Base-by-base conservation (phyloP, 1,140 invertebrate species). In the Calosoma granatense region DNA sequence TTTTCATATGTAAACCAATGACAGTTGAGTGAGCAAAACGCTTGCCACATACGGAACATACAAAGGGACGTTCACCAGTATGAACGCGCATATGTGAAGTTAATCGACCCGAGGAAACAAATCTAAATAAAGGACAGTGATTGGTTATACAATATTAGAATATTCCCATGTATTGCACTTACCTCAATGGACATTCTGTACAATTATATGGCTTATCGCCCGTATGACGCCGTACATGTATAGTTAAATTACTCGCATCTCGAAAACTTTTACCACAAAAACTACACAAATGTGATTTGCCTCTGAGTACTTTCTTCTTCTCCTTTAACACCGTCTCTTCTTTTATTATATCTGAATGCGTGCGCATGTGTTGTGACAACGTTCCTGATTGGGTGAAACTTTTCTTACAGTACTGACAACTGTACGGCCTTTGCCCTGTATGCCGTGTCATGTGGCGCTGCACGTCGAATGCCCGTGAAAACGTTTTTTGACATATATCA, bases 361-460 rank as follows among this genome's bases (percentile, higher is more conserved):
- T 68, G 17, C 65, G 60, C 57, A 65, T 64, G 53, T 82, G 80
- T 19, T 72, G 63, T 51, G 70, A 75, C 51, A 80, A 58, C 9
- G 76, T 78, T 0, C 78, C 76, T 17, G 75, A 69, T 60, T 82
- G 81, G 0, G 77, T 77, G 62, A 82, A 85, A 2, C 69, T 63
- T 36, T 75, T 74, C 1, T 76, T 66, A 62, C 82, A 83, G 11
- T 79, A 66, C 15, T 64, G 67, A 65, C 85, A 87, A 64, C 80
- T 80, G 62, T 82, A 82, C 0, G 85, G 85, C 65, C 81, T 82
- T 60, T 87, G 83, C 0, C 85, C 85, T 1, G 84, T 86, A 66
- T 88, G 85, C 51, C 77, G 79, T 53, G 82, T 73, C 55, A 57
- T 57, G 30, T 69, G 66, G 55, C 63, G 55, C 36, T 67, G 63